A percentile compares a stretch with the other conserved stretches of the same genome.
Evolutionary conservation across 2,113 vertebrate genomes (phyloP).

Genomic region (Sula dactylatra): DNA sequence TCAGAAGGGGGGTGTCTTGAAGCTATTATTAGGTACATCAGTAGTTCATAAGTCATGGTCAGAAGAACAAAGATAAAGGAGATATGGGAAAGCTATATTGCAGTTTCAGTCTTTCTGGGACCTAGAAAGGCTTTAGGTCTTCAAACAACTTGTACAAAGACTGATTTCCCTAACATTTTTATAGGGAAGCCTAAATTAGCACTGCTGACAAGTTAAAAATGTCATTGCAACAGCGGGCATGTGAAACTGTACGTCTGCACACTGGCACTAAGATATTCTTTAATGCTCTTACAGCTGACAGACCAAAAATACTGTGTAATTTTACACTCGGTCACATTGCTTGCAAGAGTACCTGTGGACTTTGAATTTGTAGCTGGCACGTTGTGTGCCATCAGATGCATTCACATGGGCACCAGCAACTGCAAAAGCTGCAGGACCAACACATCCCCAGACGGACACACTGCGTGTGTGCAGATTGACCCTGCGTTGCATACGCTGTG

Average conservation of each 20-base stretch:
- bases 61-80: background rate
- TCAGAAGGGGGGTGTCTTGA: background rate
- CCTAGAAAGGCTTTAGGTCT: background rate
- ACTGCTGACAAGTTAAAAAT: background rate
- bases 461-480: background rate
- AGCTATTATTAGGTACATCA: background rate
- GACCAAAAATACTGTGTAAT: background rate
- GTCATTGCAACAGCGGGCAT: background rate
- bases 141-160: background rate
- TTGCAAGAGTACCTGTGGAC: background rate
- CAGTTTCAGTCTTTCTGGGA: background rate
- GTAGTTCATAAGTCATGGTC: background rate
- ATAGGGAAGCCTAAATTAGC: background rate
- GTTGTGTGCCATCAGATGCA: background rate
- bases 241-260: background rate
- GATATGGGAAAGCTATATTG: background rate
- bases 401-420: rapidly evolving
- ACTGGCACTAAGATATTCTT: background rate
- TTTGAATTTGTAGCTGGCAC: background rate
- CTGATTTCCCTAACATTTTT: background rate
- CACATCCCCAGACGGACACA: background rate
- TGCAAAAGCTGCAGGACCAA: background rate
- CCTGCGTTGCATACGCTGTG: rapidly evolving
- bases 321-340: background rate
- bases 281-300: background rate